Conservation (phyloP, 1,140 invertebrate genomes). For the Solenopsis fugax region DNA sequence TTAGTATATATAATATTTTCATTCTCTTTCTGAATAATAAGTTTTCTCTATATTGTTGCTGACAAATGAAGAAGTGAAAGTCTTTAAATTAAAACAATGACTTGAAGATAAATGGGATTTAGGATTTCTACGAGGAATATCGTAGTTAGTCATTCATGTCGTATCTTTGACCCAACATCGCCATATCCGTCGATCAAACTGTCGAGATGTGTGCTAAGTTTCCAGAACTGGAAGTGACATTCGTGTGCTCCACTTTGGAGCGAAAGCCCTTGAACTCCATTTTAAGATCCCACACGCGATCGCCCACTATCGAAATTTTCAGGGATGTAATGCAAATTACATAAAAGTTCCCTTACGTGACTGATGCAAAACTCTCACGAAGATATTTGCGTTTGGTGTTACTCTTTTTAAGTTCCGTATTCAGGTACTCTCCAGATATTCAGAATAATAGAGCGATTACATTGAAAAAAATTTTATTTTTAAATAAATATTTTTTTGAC, state of each 20-base stretch:
- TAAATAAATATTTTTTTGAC: no score
- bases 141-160: neutral
- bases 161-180: neutral
- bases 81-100: slow-evolving; percentile 2
- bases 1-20: neutral
- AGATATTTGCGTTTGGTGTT: neutral
- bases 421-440: neutral
- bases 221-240: slow-evolving; percentile 68
- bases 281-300: slow-evolving; percentile 55
- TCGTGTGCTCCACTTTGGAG: slow-evolving; percentile 61
- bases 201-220: slow-evolving; percentile 45
- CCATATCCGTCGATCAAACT: neutral
- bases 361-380: neutral
- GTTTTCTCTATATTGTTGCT: neutral
- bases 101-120: neutral
- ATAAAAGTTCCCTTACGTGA: neutral
- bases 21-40: neutral
- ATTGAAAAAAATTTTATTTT: no score
- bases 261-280: slow-evolving; percentile 64
- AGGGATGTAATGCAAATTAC: neutral
- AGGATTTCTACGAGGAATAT: neutral
- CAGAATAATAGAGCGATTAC: neutral
- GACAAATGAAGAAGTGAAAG: neutral
- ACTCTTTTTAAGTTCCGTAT: neutral
- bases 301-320: neutral